Evolutionary conservation across 2,113 vertebrate genomes (phyloP), one percentile per base, ranked within the genome.

Genomic region (Cheirogaleus medius): DNA sequence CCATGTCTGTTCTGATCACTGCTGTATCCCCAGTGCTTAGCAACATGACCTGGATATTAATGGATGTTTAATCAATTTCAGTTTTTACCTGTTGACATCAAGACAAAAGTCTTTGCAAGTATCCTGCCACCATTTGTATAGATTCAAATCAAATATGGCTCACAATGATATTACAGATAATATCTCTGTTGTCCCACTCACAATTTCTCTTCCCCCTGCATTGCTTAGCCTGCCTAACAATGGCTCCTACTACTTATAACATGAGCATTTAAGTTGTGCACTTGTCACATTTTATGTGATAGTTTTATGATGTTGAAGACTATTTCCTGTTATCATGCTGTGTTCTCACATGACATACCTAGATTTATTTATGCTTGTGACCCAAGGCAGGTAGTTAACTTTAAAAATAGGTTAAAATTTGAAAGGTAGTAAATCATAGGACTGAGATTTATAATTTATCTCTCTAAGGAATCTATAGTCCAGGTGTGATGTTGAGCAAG

Each of bases 331-430:
- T 73, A 94, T 94, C 76, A 82, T 91, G 85, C 17, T 85, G 20
- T 97, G 69, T 80, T 96, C 44, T 95, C 84, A 69, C 42, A 73
- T 95, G 87, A 44, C 74, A 92, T 90, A 69, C 39, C 20, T 82
- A 90, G 76, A 96, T 95, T 97, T 94, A 95, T 97, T 97, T 95
- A 86, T 68, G 58, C 66, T 81, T 66, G 39, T 21, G 23, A 94
- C 64, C 58, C 58, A 87, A 97, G 71, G 56, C 81, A 96, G 64
- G n/a, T 95, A 76, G 88, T 95, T 98, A 92, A 97, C 69, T 85
- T 98, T 97, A 93, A 97, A 94, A 95, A 60, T 64, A 96, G 77
- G 87, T 96, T 97, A 95, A 90, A 85, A 97, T 85, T 76, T 97
- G 69, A 88, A 86, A 90, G 78, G 60, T 64, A 66, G 58, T 94